These are phyloP conservation scores for Trochalopteron elliotii DNA, from an alignment of 2,113 vertebrate genomes.

Conservation along the genomic window DNA sequence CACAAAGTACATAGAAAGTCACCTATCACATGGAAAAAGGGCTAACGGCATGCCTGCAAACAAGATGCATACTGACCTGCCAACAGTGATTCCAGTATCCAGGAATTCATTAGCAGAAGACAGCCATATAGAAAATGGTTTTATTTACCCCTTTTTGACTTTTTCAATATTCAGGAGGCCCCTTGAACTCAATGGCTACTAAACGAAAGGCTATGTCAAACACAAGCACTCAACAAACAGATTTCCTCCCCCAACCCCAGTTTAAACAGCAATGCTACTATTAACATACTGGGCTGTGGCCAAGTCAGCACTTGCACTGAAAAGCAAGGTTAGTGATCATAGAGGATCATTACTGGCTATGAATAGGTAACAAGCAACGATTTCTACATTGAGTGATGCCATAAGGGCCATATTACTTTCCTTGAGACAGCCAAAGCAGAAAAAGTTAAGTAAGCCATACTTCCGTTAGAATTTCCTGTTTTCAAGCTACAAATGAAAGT, in stretches of 20 bases:
- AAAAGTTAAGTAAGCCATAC: neutral
- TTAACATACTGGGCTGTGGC: neutral
- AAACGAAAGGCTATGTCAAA: neutral
- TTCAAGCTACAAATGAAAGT: neutral
- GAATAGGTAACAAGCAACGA: neutral
- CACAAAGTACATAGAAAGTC: neutral
- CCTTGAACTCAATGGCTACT: neutral
- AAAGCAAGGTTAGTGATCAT: neutral
- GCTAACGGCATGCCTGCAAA: neutral
- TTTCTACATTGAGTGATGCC: neutral
- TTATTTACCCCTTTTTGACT: neutral
- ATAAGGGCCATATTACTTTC: neutral
- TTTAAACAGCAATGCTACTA: neutral
- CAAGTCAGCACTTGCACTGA: neutral
- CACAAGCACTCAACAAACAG: neutral
- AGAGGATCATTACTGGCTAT: neutral
- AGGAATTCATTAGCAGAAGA: neutral
- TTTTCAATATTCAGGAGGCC: neutral
- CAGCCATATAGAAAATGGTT: neutral
- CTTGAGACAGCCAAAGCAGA: neutral
- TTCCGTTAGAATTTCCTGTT: neutral
- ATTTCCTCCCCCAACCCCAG: neutral
- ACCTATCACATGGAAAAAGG: neutral
- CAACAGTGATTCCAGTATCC: neutral
- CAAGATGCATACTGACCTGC: neutral